These are phyloP conservation scores for Gadopsis bispinosus DNA, from an alignment of 2,797 vertebrate species.

Conservation along the genomic window DNA sequence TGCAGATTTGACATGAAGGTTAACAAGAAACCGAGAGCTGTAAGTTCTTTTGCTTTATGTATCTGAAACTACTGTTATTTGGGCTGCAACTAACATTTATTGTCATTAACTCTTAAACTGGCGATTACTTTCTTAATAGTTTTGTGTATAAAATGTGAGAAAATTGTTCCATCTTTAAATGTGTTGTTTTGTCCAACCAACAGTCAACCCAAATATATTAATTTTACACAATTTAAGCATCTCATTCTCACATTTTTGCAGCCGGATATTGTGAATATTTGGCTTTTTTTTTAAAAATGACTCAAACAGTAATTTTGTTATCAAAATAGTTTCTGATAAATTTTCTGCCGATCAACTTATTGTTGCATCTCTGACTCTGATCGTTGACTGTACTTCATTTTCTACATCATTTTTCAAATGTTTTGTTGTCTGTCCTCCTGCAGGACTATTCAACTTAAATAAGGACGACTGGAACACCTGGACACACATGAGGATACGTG, in stretches of 20 bases:
- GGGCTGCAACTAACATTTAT: not conserved
- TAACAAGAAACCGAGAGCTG: slow-evolving; percentile 98
- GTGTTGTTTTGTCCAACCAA: too few relatives aligned
- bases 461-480: slow-evolving; percentile 26
- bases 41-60: slow-evolving; percentile 79
- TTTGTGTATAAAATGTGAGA: not conserved
- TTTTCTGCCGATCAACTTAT: not conserved
- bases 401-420: not conserved
- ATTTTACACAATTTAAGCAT: too few relatives aligned
- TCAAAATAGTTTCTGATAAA: not conserved
- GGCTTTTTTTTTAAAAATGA: not conserved
- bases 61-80: not conserved
- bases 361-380: not conserved
- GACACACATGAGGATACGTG: slow-evolving; percentile 34
- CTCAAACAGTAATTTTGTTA: not conserved
- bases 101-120: not conserved
- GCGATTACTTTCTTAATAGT: not conserved
- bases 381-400: not conserved
- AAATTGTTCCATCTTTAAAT: too few relatives aligned
- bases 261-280: not conserved
- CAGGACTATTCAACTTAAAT: slow-evolving; percentile 84
- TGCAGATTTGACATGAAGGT: slow-evolving; percentile 98
- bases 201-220: too few relatives aligned
- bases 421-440: not conserved
- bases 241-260: not conserved